phyloP scores from a whole-genome alignment of 2,888 invertebrate genomes.

The Drosophila paramelanica region DNA sequence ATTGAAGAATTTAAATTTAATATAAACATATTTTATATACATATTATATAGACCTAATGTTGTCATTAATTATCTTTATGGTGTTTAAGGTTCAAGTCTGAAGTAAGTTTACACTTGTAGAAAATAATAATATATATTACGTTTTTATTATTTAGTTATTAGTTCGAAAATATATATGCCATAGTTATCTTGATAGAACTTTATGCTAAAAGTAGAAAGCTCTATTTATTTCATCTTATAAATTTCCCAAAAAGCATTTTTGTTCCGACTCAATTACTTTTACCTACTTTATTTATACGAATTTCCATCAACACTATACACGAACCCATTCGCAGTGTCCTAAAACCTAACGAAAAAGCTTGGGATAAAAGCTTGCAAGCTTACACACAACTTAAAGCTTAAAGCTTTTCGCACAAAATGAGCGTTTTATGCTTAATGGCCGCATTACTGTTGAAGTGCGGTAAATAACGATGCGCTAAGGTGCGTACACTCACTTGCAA shows the following conservation, averaged over 20 bases:
- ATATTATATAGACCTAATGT: no score
- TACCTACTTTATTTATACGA: neutral
- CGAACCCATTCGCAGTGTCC: conserved; percentile 15
- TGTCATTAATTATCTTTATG: no score
- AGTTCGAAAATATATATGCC: no score
- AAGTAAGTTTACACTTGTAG: no score
- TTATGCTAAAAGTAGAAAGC: neutral
- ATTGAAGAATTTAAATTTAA: no score
- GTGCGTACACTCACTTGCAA: conserved; percentile 29
- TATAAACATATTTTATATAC: no score
- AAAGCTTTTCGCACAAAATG: conserved; percentile 21
- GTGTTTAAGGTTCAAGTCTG: no score
- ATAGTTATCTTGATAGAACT: no score
- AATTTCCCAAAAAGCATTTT: conserved; percentile 1
- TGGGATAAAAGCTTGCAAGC: neutral
- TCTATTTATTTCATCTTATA: neutral
- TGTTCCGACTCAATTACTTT: neutral
- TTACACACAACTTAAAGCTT: neutral
- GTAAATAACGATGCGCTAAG: conserved; percentile 29
- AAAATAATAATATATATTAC: no score
- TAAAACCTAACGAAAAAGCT: conserved; percentile 9
- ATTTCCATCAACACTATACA: neutral
- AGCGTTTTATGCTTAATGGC: conserved; percentile 8
- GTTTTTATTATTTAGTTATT: no score
- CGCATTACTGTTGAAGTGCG: conserved; percentile 26